Evolutionary conservation across 2,113 vertebrate genomes (phyloP).

Genomic region (Myrmecobius fasciatus): DNA sequence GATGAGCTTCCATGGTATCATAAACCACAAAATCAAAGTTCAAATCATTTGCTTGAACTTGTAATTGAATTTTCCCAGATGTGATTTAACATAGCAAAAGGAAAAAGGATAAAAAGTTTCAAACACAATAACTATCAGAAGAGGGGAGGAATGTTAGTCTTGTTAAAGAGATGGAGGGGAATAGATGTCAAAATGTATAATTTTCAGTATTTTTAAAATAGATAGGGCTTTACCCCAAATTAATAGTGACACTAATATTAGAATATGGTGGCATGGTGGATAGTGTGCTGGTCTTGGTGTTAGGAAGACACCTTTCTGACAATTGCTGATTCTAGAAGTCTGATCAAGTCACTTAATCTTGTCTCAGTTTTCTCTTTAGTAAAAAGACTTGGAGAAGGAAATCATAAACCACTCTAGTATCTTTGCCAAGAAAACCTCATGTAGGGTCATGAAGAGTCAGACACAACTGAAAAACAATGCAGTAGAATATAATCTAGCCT

Average conservation of each 20-base stretch:
- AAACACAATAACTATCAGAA: conserved; percentile 24
- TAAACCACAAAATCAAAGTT: conserved; percentile 59
- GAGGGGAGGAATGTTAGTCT: conserved; percentile 46
- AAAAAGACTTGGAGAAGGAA: background rate
- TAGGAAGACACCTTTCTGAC: background rate
- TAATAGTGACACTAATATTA: background rate
- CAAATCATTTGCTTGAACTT: conserved; percentile 48
- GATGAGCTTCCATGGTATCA: conserved; percentile 3
- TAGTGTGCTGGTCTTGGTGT: background rate
- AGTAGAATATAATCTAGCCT: background rate
- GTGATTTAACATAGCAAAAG: conserved; percentile 62
- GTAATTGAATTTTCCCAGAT: conserved; percentile 59
- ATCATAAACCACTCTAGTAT: background rate
- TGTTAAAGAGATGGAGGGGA: background rate
- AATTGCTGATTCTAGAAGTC: background rate
- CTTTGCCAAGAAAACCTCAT: background rate
- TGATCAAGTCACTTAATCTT: background rate
- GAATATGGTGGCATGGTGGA: background rate
- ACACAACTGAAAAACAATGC: conserved; percentile 8
- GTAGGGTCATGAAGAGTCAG: background rate
- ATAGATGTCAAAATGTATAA: background rate
- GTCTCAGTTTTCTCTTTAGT: background rate
- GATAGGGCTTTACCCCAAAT: background rate
- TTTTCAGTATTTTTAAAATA: conserved; percentile 39
- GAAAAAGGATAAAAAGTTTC: conserved; percentile 55